Evolutionary conservation across 2,888 invertebrate species (phyloP).

Genomic region (Allacma fusca): DNA sequence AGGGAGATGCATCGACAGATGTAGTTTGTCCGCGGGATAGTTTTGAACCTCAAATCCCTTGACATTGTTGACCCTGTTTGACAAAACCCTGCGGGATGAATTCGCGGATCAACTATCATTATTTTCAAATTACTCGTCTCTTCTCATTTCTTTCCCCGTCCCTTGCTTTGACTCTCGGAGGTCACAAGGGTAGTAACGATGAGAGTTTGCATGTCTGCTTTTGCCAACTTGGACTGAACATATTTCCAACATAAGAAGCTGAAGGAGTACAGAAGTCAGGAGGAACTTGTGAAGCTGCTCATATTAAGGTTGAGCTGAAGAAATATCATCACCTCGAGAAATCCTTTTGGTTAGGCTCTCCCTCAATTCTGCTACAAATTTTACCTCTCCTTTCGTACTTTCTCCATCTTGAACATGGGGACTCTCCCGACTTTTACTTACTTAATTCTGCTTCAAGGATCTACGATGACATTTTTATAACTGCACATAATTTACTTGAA

Average conservation of each 20-base stretch:
- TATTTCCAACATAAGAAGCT: too few species aligned
- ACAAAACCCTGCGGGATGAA: conserved; percentile 26
- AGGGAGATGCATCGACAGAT: too few species aligned
- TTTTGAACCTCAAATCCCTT: conserved; percentile 19
- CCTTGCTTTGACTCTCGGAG: conserved; percentile 9
- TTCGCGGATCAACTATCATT: conserved; percentile 34
- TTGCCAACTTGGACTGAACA: too few species aligned
- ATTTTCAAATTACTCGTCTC: conserved; percentile 41
- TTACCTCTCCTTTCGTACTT: conserved; percentile 1
- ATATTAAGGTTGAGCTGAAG: too few species aligned
- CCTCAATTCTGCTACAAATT: conserved; percentile 23
- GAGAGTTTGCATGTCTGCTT: neutral
- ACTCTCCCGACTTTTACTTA: neutral
- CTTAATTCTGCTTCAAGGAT: conserved; percentile 26
- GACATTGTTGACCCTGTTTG: conserved; percentile 24
- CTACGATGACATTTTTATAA: conserved; percentile 32
- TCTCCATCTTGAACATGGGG: too few species aligned
- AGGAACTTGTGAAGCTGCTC: neutral
- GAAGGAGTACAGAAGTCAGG: too few species aligned
- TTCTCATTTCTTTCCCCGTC: neutral
- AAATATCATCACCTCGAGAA: conserved; percentile 12
- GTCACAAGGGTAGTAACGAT: conserved; percentile 20
- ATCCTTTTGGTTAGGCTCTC: neutral
- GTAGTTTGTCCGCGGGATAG: neutral
- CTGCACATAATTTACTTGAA: conserved; percentile 28